These are phyloP conservation scores for Microctonus aethiopoides DNA, from an alignment of 2,888 invertebrate genomes.

Conservation along the genomic window DNA sequence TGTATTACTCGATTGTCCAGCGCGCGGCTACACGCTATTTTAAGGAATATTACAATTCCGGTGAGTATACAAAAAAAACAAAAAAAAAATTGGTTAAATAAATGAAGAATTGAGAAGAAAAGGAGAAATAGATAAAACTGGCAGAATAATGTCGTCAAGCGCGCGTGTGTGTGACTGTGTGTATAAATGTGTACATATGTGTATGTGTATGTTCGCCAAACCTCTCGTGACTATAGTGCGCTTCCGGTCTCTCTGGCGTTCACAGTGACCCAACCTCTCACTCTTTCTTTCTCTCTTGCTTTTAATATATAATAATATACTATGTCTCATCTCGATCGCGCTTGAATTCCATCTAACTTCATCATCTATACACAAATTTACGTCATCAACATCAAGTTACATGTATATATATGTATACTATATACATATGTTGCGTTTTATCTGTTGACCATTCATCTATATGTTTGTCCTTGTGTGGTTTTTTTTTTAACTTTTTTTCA, in stretches of 20 bases:
- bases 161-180: conserved; percentile 41
- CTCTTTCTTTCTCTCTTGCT: neutral
- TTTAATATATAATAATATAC: neutral
- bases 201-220: conserved; percentile 32
- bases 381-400: neutral
- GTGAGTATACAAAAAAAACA: conserved; percentile 63
- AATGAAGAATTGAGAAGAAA: neutral
- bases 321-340: neutral
- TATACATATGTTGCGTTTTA: neutral
- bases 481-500: neutral
- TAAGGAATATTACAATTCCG: conserved; percentile 77
- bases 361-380: neutral
- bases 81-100: neutral
- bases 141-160: conserved; percentile 30
- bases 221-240: conserved; percentile 15
- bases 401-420: too few species aligned
- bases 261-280: conserved; percentile 1
- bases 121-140: neutral
- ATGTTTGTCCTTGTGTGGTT: neutral
- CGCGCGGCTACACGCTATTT: conserved; percentile 76
- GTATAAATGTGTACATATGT: conserved; percentile 41
- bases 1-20: conserved; percentile 78
- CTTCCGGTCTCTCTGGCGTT: conserved; percentile 9
- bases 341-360: neutral
- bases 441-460: neutral